Conservation (phyloP, 2,113 vertebrate species). For the Chionis minor region DNA sequence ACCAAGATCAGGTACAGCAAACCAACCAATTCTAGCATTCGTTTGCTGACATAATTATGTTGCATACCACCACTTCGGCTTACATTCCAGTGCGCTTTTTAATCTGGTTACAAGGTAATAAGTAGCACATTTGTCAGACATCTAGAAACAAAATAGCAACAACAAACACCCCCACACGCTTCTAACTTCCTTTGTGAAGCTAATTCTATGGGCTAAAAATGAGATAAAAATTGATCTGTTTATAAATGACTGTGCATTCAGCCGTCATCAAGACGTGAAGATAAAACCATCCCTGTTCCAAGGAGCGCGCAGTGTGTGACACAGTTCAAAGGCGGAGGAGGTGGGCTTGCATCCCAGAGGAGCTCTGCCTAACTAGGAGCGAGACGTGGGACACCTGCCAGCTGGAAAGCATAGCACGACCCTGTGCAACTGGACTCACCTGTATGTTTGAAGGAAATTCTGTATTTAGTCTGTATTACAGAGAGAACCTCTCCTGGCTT, state of each 20-base stretch:
- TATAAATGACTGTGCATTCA: neutral
- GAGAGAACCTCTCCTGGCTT: neutral
- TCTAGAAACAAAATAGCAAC: neutral
- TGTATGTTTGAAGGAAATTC: neutral
- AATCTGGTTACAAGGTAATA: neutral
- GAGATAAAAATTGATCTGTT: neutral
- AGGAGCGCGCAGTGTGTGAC: neutral
- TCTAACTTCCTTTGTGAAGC: neutral
- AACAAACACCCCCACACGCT: neutral
- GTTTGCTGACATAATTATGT: slow-evolving; percentile 4
- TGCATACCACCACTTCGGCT: neutral
- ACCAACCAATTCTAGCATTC: neutral
- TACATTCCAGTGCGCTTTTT: neutral
- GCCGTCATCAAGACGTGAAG: fast-evolving
- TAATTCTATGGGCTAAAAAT: neutral
- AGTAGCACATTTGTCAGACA: neutral
- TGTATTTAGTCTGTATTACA: neutral
- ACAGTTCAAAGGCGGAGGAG: neutral
- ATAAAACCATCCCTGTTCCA: neutral
- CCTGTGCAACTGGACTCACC: neutral
- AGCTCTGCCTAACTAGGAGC: neutral
- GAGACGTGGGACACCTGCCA: neutral
- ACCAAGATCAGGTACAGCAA: slow-evolving; percentile 19
- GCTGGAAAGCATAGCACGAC: neutral
- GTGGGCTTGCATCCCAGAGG: neutral